Evolutionary conservation across 2,113 vertebrate species (phyloP).

Genomic region (Cyprinus carpio): DNA sequence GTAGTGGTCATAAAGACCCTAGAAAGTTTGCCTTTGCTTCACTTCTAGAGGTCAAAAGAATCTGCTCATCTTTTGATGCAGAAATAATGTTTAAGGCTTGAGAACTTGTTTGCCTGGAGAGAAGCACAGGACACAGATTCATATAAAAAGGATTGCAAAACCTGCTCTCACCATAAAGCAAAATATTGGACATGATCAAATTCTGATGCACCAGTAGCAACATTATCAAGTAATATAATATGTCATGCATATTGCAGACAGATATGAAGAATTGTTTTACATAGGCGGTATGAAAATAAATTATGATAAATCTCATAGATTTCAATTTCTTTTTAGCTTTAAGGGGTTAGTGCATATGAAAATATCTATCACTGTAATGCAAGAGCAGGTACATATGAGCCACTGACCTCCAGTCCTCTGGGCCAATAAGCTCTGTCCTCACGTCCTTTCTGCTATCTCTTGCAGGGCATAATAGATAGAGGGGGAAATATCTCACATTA

Average conservation of each 20-base stretch:
- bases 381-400: conserved; percentile 50
- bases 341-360: conserved; percentile 43
- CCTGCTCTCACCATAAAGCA: background rate
- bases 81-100: background rate
- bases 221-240: conserved; percentile 15
- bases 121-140: background rate
- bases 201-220: background rate
- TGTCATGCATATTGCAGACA: conserved; percentile 8
- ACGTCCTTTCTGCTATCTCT: conserved; percentile 38
- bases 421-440: conserved; percentile 41
- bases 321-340: conserved; percentile 42
- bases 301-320: conserved; percentile 20
- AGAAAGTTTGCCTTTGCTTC: conserved; percentile 28
- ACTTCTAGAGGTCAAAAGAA: conserved; percentile 32
- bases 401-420: conserved; percentile 49
- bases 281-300: conserved; percentile 27
- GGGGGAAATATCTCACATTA: conserved; percentile 24
- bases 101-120: background rate
- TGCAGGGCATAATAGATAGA: conserved; percentile 13
- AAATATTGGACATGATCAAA: conserved; percentile 1
- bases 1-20: conserved; percentile 5
- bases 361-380: conserved; percentile 41
- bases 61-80: background rate
- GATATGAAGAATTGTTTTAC: conserved; percentile 27
- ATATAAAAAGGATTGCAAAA: background rate